These are phyloP conservation scores for Sylvia atricapilla DNA, from an alignment of 2,113 vertebrate species.

Conservation along the genomic window DNA sequence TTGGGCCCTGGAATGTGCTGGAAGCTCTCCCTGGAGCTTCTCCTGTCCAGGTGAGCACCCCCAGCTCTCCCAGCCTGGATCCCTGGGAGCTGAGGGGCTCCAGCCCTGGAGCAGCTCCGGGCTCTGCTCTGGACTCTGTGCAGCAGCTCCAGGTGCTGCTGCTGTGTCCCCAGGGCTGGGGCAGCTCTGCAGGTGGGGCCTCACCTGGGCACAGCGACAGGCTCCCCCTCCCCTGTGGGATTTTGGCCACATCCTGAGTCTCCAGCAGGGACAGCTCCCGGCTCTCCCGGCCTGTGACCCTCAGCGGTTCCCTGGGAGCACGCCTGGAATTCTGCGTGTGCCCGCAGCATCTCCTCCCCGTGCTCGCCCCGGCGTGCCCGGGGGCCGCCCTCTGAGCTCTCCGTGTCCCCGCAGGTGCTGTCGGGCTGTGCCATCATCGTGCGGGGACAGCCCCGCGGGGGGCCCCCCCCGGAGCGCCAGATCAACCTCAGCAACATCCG, in stretches of 20 bases:
- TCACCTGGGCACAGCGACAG: background rate
- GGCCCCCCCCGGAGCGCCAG: slow-evolving; percentile 92
- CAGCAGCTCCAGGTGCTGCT: background rate
- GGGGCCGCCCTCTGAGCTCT: background rate
- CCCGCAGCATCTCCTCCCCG: fast-evolving
- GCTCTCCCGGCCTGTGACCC: too few relatives aligned
- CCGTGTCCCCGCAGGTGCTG: slow-evolving; percentile 77
- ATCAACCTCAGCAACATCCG: slow-evolving; percentile 98
- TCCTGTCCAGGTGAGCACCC: too few relatives aligned
- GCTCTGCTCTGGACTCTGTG: too few relatives aligned
- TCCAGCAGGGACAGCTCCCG: background rate
- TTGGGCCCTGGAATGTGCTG: too few relatives aligned
- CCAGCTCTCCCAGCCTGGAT: background rate
- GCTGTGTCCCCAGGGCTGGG: background rate
- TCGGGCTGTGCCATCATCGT: slow-evolving; percentile 98
- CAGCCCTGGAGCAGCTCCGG: background rate
- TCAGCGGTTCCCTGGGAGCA: too few relatives aligned
- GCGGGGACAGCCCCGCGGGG: slow-evolving; percentile 91
- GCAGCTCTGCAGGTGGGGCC: background rate
- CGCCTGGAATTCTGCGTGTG: too few relatives aligned
- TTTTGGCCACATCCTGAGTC: background rate
- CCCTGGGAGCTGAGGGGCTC: background rate
- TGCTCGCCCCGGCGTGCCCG: fast-evolving
- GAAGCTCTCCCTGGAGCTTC: too few relatives aligned
- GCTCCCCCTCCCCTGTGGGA: too few relatives aligned